Evolutionary conservation across 2,888 invertebrate species (phyloP), one percentile per base, ranked within the genome.

Genomic region (Tanypteryx hageni): DNA sequence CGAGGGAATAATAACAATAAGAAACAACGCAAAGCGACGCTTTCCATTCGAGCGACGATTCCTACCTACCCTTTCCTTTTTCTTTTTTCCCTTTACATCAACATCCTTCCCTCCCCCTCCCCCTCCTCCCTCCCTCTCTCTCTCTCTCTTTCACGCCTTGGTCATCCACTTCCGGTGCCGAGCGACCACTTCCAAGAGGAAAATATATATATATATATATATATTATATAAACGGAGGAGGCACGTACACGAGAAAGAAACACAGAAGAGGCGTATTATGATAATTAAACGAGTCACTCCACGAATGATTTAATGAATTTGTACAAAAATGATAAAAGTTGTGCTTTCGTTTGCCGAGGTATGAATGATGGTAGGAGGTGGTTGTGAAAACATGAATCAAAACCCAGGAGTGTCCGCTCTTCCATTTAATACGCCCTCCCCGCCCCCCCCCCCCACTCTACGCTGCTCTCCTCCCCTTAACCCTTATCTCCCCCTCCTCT

Each of bases 41-140:
- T 89, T 89, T 89, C 89, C 89, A 89, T 64, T 18, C 89, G 64
- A 89, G 64, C 68, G 64, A 89, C 89, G 31, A 89, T 89, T 89
- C 89, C 89, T 89, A 64, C 31, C 89, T 31, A 14, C 89, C 89
- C 89, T n/a, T 44, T n/a, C 83, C n/a, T n/a, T 57, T n/a, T n/a
- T 89, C 64, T 13, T 31, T 64, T 64, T 44, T n/a, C 59, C 27
- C 14, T 27, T 27, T 44, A n/a, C 18, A 64, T 9, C n/a, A 31
- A 31, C 11, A 86, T n/a, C 16, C 64, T 64, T 31, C 59, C 27
- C 61, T 61, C 86, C 13, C 83, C 64, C 64, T n/a, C 44, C n/a
- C 27, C 89, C 27, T 27, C 27, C 27, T 31, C 44, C 18, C 64
- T 44, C 83, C 44, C 18, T 83, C 83, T 83, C 83, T 83, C 89